Base-by-base conservation (phyloP, 2,113 vertebrate species). In the Promerops cafer region DNA sequence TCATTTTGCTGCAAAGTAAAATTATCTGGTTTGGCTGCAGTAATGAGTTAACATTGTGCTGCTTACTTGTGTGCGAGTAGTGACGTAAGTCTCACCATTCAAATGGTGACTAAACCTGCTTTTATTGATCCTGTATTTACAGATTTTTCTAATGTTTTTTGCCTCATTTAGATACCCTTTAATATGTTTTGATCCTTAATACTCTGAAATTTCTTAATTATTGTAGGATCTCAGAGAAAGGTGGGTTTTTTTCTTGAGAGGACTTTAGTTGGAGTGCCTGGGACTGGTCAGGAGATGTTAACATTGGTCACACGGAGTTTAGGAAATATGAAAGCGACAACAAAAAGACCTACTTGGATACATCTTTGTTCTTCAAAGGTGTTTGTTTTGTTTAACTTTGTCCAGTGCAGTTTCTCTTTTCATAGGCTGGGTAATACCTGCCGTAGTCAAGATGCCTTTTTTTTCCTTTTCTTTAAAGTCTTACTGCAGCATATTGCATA, bases 241-340 rank as follows among this genome's bases (percentile, higher is more conserved):
- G 9, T 49, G 13, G 5, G 1, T 0, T 8, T 64, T 57, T 83
- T 63, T 60, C 39, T 59, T 61, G 14, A 87, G 88, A 74, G 52
- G 13, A 28, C 35, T 74, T 75, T 10, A 30, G 24, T 12, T 77
- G 45, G n/a, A 81, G 24, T 89, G 50, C 23, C 16, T 74, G 31
- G 26, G 20, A 20, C 60, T 84, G 54, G n/a, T 63, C 11, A 47
- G 69, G 19, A 10, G 21, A 16, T 33, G 18, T 56, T 49, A 80
- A 66, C 10, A 10, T 19, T 56, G 13, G 27, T 85, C 53, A 70
- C 24, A 50, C 2, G 16, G 33, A 31, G 23, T 39, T 85, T 52
- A 68, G 33, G 44, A 85, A 79, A 59, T 68, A 26, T 0, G 1
- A 70, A 87, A 75, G 31, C 0, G 2, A n/a, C 11, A 40, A 30